These are phyloP conservation scores for Subacronicta megacephala DNA, from an alignment of 2,888 invertebrate species.

Conservation along the genomic window DNA sequence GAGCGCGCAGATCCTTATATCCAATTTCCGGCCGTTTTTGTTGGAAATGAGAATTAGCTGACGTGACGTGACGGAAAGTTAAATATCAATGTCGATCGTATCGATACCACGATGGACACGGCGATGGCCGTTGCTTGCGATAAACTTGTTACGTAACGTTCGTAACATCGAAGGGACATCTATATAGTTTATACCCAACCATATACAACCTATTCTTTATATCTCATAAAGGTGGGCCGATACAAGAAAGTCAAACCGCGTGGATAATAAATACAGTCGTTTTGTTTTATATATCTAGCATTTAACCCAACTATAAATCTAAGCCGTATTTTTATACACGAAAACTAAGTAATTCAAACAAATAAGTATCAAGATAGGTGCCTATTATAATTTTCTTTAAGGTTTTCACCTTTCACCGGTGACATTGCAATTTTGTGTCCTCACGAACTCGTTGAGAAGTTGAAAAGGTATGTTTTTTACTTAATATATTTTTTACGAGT, in stretches of 20 bases:
- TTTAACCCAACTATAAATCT: constrained; percentile 35
- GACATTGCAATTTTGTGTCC: constrained; percentile 67
- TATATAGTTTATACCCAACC: constrained; percentile 48
- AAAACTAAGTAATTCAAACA: constrained; percentile 35
- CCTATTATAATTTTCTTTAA: constrained; percentile 57
- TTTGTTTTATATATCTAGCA: constrained; percentile 49
- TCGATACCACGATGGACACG: constrained; percentile 54
- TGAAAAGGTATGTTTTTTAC: constrained; percentile 80
- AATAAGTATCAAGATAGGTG: constrained; percentile 36
- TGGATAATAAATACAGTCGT: constrained; percentile 48
- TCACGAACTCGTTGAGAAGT: constrained; percentile 75
- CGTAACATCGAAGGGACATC: constrained; percentile 44
- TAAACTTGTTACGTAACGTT: constrained; percentile 49
- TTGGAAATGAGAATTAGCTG: constrained; percentile 88
- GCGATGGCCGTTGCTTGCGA: constrained; percentile 42
- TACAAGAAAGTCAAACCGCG: constrained; percentile 32
- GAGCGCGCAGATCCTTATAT: constrained; percentile 88
- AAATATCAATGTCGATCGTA: constrained; percentile 81
- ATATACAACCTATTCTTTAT: constrained; percentile 32
- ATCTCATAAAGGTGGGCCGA: constrained; percentile 50
- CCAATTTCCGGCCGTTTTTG: constrained; percentile 89
- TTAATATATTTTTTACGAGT: constrained; percentile 79
- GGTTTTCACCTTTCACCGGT: constrained; percentile 65
- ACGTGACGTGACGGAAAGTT: constrained; percentile 85
- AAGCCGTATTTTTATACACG: constrained; percentile 16